Base-by-base conservation (phyloP, 2,797 vertebrate genomes). In the Chloroceryle amazona region DNA sequence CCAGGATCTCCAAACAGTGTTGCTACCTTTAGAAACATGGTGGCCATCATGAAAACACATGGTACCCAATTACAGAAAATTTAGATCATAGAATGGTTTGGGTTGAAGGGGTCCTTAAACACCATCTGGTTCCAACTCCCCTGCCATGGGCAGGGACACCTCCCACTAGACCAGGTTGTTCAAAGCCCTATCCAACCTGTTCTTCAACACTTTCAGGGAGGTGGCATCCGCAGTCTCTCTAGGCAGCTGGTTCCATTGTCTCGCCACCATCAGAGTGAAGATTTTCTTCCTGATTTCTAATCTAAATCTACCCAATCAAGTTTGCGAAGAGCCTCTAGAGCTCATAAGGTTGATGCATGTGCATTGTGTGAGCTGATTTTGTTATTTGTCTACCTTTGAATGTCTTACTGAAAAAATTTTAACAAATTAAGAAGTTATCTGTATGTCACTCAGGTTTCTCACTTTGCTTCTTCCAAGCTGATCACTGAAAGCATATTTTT, bases 291-390 rank as follows among this genome's bases (percentile, higher is more conserved):
- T 52, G 31, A 54, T 54, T 54, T 54, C 51, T 29, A 54, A 54
- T 54, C 51, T 54, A 54, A 52, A 19, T 29, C 17, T 54, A 29
- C 51, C 28, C 51, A 42, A 23, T 4, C 10, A 26, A 35, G 18
- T 4, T 4, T 47, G 39, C 18, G 39, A 81, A 68, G 58, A 61
- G 49, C n/a, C 17, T 54, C 49, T 84, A 70, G 46, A 75, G 37
- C 19, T 16, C 11, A 1, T 13, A 2, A 16, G 20, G 60, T 46
- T 66, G 6, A 3, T 3, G 6, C 3, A 7, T 10, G 18, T 61
- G 49, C 1, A 0, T 33, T 37, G 15, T 13, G 39, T 11, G 23
- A 66, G 21, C 16, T 57, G 52, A 4, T 21, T n/a, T 47, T 84
- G 22, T 81, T 55, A 8, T 55, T 63, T 15, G 28, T 17, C 47